These are phyloP conservation scores for Lepisosteus osseus DNA, from an alignment of 2,113 vertebrate species.

Conservation along the genomic window DNA sequence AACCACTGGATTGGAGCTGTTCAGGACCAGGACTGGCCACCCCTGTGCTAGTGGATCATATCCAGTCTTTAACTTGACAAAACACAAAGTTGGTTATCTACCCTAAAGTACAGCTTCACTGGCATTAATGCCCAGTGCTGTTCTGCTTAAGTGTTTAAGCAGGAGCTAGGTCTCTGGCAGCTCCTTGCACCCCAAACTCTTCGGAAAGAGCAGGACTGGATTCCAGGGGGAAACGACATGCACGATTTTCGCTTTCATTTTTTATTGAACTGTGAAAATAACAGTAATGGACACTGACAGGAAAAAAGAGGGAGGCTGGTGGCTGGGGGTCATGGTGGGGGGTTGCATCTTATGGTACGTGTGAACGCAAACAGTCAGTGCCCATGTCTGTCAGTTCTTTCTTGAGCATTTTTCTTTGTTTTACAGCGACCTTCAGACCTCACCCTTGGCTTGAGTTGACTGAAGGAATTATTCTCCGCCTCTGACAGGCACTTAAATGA, in stretches of 20 bases:
- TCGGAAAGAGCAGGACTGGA: not conserved
- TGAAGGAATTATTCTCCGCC: slow-evolving; percentile 32
- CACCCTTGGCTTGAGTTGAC: slow-evolving; percentile 14
- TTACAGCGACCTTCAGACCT: not conserved
- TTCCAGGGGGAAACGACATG: no score
- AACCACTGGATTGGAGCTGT: no score
- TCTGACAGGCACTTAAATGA: slow-evolving; percentile 31
- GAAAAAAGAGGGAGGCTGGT: not conserved
- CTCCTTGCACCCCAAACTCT: not conserved
- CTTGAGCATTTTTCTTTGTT: not conserved
- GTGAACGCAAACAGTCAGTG: slow-evolving; percentile 21
- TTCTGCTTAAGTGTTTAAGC: not conserved
- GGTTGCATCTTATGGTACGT: not conserved
- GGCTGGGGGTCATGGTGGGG: no score
- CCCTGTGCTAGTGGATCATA: slow-evolving; percentile 11
- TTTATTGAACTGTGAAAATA: not conserved
- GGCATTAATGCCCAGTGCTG: not conserved
- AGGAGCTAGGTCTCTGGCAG: not conserved
- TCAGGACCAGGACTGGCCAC: no score
- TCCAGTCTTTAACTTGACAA: slow-evolving; percentile 17
- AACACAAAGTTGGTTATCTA: slow-evolving; percentile 8
- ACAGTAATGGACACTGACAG: not conserved
- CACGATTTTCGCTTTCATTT: not conserved
- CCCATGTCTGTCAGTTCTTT: slow-evolving; percentile 1
- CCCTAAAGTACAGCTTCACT: slow-evolving; percentile 13